phyloP scores from a whole-genome alignment of 1,140 invertebrate genomes.

The Muscidifurax raptorellus region DNA sequence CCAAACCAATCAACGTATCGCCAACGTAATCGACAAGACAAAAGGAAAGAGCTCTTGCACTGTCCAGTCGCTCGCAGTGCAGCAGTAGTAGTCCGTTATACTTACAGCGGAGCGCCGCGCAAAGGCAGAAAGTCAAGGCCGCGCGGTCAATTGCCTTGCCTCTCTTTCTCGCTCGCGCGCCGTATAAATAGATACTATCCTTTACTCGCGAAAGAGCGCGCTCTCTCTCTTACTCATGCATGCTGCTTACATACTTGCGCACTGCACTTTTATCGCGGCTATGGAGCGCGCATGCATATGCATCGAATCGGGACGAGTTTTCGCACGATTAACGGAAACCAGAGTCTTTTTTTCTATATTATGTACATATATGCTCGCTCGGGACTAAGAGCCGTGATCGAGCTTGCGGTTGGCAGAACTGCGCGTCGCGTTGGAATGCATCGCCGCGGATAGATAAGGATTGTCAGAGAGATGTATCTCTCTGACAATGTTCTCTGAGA shows the following conservation, averaged over 20 bases:
- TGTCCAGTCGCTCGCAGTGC: not conserved
- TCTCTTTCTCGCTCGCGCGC: conserved; percentile 43
- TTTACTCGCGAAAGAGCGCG: not conserved
- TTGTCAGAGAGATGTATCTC: not conserved
- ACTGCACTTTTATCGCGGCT: not conserved
- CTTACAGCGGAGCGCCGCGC: conserved; percentile 40
- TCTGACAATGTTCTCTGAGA: no score
- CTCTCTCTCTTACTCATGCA: not conserved
- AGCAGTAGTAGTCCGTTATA: conserved; percentile 42
- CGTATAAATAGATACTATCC: conserved; percentile 67
- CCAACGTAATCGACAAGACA: not conserved
- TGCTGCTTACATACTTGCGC: not conserved
- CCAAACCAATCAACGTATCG: not conserved
- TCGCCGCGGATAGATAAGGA: not conserved
- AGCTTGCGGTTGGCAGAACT: not conserved
- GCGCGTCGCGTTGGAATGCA: conserved; percentile 1
- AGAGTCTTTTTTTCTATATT: not conserved
- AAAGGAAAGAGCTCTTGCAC: conserved; percentile 9
- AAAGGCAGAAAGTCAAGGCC: conserved; percentile 69
- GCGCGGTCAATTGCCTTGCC: conserved; percentile 68
- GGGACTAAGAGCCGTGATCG: not conserved
- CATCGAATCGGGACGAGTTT: not conserved
- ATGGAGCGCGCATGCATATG: not conserved
- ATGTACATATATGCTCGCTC: no score
- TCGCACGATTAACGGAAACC: conserved; percentile 32